Evolutionary conservation across 2,888 invertebrate species (phyloP).

Genomic region (Lacanobia oleracea): DNA sequence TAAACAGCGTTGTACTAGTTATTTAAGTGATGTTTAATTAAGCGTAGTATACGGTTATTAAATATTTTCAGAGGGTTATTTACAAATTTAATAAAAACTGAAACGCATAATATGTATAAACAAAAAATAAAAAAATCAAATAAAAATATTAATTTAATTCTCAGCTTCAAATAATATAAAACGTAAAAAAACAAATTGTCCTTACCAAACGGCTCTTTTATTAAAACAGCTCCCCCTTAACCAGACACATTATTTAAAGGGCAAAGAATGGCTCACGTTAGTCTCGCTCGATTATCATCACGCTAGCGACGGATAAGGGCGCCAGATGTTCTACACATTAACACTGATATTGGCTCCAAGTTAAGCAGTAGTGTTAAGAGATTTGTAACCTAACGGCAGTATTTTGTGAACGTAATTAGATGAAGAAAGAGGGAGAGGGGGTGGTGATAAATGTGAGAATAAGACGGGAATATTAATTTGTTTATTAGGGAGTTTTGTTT

Average conservation of each 20-base stretch:
- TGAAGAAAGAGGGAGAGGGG: conserved; percentile 34
- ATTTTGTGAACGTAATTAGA: conserved; percentile 61
- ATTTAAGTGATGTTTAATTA: conserved; percentile 5
- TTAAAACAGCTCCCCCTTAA: conserved; percentile 68
- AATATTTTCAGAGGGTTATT: background rate
- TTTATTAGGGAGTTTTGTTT: conserved; percentile 11
- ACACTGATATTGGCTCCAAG: conserved; percentile 75
- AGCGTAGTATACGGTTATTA: background rate
- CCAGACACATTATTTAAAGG: conserved; percentile 74
- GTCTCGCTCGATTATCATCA: conserved; percentile 80
- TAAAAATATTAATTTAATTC: too few species aligned
- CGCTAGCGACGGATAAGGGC: conserved; percentile 59
- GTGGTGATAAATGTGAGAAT: conserved; percentile 56
- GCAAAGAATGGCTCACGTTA: conserved; percentile 77
- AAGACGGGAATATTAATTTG: conserved; percentile 63
- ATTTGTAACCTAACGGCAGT: conserved; percentile 64
- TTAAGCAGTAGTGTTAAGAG: conserved; percentile 64
- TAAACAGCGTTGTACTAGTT: conserved; percentile 7
- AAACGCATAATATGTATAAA: too few species aligned
- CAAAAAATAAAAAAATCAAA: too few species aligned
- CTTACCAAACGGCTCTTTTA: too few species aligned
- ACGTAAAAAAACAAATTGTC: too few species aligned
- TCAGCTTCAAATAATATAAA: too few species aligned
- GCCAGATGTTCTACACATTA: conserved; percentile 82
- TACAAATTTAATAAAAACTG: background rate